phyloP scores from a whole-genome alignment of 1,140 invertebrate species.

The Drosophila paulistorum region DNA sequence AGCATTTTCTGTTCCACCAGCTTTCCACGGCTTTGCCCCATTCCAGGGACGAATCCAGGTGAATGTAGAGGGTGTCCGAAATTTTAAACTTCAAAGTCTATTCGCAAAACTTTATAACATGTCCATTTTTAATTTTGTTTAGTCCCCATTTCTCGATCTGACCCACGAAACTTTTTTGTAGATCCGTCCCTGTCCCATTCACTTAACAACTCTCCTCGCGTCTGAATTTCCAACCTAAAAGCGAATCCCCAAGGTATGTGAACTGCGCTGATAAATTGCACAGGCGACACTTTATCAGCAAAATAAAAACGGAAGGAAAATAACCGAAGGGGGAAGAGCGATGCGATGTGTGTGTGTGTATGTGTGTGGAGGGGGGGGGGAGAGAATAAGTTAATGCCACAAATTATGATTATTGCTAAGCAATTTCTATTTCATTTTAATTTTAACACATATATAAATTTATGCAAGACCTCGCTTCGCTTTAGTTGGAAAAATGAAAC shows the following conservation, averaged over 20 bases:
- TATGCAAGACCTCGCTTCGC: constrained; percentile 2
- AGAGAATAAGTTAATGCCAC: constrained; percentile 55
- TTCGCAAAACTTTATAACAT: too few relatives aligned
- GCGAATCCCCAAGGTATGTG: neutral
- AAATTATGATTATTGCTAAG: constrained; percentile 79
- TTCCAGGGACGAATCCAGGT: too few relatives aligned
- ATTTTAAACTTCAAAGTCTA: too few relatives aligned
- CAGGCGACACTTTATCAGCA: constrained; percentile 48
- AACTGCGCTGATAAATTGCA: constrained; percentile 13
- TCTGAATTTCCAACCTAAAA: neutral
- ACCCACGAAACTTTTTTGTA: too few relatives aligned
- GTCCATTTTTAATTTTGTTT: too few relatives aligned
- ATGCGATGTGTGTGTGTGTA: too few relatives aligned
- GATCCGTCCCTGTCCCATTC: constrained; percentile 8
- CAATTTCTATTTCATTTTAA: constrained; percentile 63
- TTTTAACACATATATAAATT: constrained; percentile 46
- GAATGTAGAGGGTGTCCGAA: too few relatives aligned
- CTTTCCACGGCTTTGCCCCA: constrained; percentile 28
- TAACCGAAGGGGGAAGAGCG: neutral
- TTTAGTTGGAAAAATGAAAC: constrained; percentile 10
- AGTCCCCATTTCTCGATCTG: too few relatives aligned
- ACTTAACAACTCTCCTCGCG: neutral
- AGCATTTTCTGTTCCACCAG: constrained; percentile 25
- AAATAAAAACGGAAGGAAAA: neutral
- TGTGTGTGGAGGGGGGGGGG: too few relatives aligned